Base-by-base conservation (phyloP, 2,113 vertebrate species). In the Thunnus maccoyii region DNA sequence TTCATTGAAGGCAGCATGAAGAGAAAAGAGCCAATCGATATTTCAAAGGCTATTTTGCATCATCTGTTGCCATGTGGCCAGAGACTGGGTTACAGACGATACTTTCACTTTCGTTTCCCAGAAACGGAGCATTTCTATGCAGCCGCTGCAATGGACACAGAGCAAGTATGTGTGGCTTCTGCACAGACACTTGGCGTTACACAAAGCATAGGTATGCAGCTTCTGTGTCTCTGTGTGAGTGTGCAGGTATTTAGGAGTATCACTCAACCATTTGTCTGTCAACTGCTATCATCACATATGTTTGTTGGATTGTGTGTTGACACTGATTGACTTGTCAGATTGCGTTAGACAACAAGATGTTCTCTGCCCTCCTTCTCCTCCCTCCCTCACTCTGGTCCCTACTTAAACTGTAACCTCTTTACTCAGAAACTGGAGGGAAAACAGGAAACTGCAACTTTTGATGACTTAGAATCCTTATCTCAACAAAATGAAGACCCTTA, bases 91-190 rank as follows among this genome's bases (percentile, higher is more conserved):
- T 1, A 8, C 5, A 11, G 4, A 14, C 4, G 1, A 22, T 1
- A 54, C 70, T 91, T 91, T 89, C 88, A 36, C 70, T 92, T 92
- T 89, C 62, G 9, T 14, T 0, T 90, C 90, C 83, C 50, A 0
- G 84, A 91, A 72, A 48, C 1, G 0, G 8, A 18, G 2, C 11
- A 1, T 76, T 85, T 76, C 66, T 32, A 1, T 0, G 16, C 5
- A 0, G 1, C 9, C 0, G 5, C 36, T 36, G n/a, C 10, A 0
- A 3, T 12, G 16, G 27, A 41, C 9, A 17, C 5, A 25, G 0
- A 8, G 32, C 46, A 20, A 47, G 54, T 48, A 14, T 3, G 14
- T 17, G 15, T n/a, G 8, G 36, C 36, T 18, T 11, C 25, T 13
- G 16, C n/a, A 27, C 6, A 10, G 18, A 17, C 9, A 47, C 16